Percentiles rank a stretch among this genome's conserved stretches.
These are phyloP conservation scores for Ceratitis capitata DNA, from an alignment of 1,140 invertebrate genomes.

Conservation along the genomic window DNA sequence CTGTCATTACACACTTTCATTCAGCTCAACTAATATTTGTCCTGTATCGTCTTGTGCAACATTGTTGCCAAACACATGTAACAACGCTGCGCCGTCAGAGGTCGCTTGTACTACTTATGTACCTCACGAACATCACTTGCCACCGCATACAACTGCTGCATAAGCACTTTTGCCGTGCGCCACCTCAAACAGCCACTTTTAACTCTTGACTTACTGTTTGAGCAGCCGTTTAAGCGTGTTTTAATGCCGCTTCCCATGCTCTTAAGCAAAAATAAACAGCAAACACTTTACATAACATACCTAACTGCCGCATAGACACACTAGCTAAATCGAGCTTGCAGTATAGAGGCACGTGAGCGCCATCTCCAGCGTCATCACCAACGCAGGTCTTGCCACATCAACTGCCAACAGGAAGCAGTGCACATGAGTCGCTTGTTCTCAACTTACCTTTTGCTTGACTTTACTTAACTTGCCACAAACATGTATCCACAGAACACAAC, in stretches of 20 bases:
- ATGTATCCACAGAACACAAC: neutral
- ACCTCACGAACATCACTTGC: neutral
- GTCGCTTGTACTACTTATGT: neutral
- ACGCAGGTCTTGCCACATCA: neutral
- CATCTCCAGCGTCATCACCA: no score
- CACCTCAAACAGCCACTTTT: neutral
- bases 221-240: constrained; percentile 28
- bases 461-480: constrained; percentile 29
- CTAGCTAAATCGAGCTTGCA: neutral
- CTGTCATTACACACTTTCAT: no score
- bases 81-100: neutral
- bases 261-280: neutral
- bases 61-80: neutral
- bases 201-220: neutral
- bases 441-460: constrained; percentile 20
- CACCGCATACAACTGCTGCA: neutral
- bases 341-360: neutral
- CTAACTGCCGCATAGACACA: neutral
- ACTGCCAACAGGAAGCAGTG: neutral
- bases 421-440: neutral
- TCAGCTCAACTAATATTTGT: neutral
- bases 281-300: neutral
- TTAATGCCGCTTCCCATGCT: neutral
- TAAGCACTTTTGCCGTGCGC: neutral
- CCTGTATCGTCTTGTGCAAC: neutral